Percentiles rank a stretch among this genome's conserved stretches.
These are phyloP conservation scores for Sinentomon sp. DNA, from an alignment of 2,888 invertebrate species.

Conservation along the genomic window DNA sequence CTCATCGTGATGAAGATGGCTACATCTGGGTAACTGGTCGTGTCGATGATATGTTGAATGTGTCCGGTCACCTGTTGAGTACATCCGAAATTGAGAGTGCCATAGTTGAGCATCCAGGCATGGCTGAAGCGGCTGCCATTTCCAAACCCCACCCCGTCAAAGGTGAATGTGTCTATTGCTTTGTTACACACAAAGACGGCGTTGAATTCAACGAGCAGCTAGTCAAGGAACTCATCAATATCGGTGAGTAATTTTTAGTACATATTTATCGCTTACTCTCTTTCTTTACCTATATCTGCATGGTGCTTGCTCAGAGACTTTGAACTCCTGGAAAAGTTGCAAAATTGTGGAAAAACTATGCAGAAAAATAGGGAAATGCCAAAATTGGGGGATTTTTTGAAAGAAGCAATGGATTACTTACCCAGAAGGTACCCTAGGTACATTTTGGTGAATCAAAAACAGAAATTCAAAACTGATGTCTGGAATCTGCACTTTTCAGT, in stretches of 20 bases:
- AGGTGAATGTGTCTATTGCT: conserved; percentile 91
- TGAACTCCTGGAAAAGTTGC: too few relatives aligned
- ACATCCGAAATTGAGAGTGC: conserved; percentile 54
- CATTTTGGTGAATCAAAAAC: too few relatives aligned
- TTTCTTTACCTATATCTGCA: too few relatives aligned
- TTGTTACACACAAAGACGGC: conserved; percentile 66
- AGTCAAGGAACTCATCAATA: conserved; percentile 37
- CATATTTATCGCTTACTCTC: too few relatives aligned
- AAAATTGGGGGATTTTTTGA: too few relatives aligned
- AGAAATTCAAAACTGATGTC: too few relatives aligned
- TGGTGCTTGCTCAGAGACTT: too few relatives aligned
- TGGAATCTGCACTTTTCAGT: too few relatives aligned
- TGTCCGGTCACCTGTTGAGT: conserved; percentile 89
- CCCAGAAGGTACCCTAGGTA: too few relatives aligned
- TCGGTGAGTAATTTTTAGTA: conserved; percentile 23
- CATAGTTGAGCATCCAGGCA: conserved; percentile 20
- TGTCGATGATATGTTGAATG: conserved; percentile 95
- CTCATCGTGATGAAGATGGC: conserved; percentile 69
- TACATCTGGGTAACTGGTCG: conserved; percentile 90
- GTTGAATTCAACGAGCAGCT: conserved; percentile 38
- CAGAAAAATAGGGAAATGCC: too few relatives aligned
- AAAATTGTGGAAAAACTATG: too few relatives aligned
- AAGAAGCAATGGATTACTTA: too few relatives aligned
- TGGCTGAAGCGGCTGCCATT: conserved; percentile 89
- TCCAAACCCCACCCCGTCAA: conserved; percentile 80